Base-by-base conservation (phyloP, 64 coral and sea anemone species). In the Stichodactyla mertensii region DNA sequence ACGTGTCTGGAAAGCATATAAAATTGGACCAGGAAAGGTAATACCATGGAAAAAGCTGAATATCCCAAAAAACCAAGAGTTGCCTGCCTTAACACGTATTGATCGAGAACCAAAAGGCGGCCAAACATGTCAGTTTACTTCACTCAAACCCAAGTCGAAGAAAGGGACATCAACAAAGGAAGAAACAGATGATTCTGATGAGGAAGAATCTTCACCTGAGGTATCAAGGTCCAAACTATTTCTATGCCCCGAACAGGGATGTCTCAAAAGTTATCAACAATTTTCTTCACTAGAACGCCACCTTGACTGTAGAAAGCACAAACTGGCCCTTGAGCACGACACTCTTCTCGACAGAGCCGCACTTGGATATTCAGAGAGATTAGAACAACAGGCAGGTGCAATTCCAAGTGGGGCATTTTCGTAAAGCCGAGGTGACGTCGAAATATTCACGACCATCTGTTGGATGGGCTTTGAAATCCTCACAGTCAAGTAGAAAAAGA, bases 391-490 rank as follows among this genome's bases (percentile, higher is more conserved):
- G 13, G 16, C 52, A 5, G 52, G 52, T 4, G 52, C 14, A 4
- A 18, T 80, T 80, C 66, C 66, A 7, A 36, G 28, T 80, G 52
- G 55, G 24, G 22, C 18, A 5, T 20, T 24, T 66, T 18, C 8
- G 22, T 20, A 16, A 70, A 70, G 20, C 5, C 20, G 66, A 18
- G 20, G n/a, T 22, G 22, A 24, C 5, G 6, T 0, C 4, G 22
- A 20, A 20, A 4, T 36, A n/a, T 8, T 71, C 86, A 9, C 28
- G 19, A 53, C 31, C 59, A 88, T 77, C 86, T 16, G 78, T 88
- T 53, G 71, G 86, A 4, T 88, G 86, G 71, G 74, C 86, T 27
- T 54, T 88, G 1, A 88, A 88, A 31, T 79, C 71, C 58, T 77
- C 58, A 19, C 28, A 52, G 57, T 69, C 58, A 86, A 52, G 19